Conservation (phyloP, 2,888 invertebrate genomes). For the Unio delphinus region DNA sequence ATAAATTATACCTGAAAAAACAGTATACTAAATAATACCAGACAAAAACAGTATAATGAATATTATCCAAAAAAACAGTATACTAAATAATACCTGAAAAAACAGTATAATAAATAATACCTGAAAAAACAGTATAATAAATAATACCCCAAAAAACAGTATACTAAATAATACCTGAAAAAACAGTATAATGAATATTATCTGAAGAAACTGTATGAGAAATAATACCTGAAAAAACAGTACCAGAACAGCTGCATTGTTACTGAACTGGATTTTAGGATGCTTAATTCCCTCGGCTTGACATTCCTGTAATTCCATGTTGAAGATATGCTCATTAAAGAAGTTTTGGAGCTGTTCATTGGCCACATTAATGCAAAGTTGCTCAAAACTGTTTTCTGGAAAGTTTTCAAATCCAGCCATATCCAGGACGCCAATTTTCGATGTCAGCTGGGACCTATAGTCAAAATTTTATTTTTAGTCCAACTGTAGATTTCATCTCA, state of each 20-base stretch:
- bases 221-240: constrained; percentile 57
- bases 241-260: constrained; percentile 59
- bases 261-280: constrained; percentile 53
- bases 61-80: constrained; percentile 59
- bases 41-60: too few relatives aligned
- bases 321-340: constrained; percentile 68
- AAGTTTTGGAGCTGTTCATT: constrained; percentile 68
- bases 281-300: constrained; percentile 59
- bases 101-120: background rate
- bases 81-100: too few relatives aligned
- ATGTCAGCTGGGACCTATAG: too few relatives aligned
- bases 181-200: background rate
- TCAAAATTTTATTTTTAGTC: too few relatives aligned
- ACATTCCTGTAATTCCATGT: constrained; percentile 60
- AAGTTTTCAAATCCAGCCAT: constrained; percentile 68
- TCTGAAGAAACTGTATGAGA: background rate
- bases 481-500: too few relatives aligned
- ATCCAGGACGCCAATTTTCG: constrained; percentile 57
- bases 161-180: constrained; percentile 4
- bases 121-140: too few relatives aligned
- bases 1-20: too few relatives aligned
- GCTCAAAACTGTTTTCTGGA: constrained; percentile 62
- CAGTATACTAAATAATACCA: background rate
- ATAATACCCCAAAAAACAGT: constrained; percentile 57
- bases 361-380: constrained; percentile 67